Percentiles rank a stretch among this genome's conserved stretches.
Evolutionary conservation across 2,888 invertebrate species (phyloP).

Genomic region (Drosophila maculinotata): DNA sequence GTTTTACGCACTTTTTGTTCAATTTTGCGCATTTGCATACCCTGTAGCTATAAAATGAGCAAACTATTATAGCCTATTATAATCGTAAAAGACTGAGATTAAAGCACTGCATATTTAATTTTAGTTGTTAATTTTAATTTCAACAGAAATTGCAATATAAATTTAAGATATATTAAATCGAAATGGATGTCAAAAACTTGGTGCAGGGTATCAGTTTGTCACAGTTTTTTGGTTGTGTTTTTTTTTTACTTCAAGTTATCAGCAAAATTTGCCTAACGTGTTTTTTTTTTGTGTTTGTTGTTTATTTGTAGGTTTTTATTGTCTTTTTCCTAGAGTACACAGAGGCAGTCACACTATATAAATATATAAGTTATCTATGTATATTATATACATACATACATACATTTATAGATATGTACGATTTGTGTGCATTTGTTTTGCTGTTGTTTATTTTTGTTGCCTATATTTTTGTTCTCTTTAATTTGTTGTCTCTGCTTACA

Average conservation of each 20-base stretch:
- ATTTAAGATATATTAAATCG: no score
- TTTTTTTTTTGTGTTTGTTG: conserved; percentile 36
- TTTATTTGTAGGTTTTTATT: conserved; percentile 21
- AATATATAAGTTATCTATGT: conserved; percentile 7
- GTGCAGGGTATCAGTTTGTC: conserved; percentile 17
- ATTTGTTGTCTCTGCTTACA: conserved; percentile 47
- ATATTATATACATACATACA: conserved; percentile 15
- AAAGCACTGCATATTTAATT: no score
- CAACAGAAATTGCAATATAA: no score
- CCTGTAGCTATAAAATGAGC: conserved; percentile 8
- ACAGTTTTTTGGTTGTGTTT: background rate
- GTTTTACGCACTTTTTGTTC: conserved; percentile 21
- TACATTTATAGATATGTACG: conserved; percentile 6
- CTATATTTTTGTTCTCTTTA: conserved; percentile 19
- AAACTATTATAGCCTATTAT: no score
- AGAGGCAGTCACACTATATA: conserved; percentile 5
- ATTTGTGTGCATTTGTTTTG: conserved; percentile 31
- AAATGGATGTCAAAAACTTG: background rate
- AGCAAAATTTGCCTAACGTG: conserved; percentile 58
- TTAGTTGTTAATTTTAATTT: no score
- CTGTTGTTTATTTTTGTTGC: conserved; percentile 11
- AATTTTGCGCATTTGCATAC: conserved; percentile 30
- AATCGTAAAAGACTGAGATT: no score
- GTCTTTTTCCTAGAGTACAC: conserved; percentile 18
- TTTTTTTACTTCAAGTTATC: conserved; percentile 54